Evolutionary conservation across 2,888 invertebrate genomes (phyloP), one percentile per base, ranked within the genome.

Genomic region (Erpobdella octoculata): DNA sequence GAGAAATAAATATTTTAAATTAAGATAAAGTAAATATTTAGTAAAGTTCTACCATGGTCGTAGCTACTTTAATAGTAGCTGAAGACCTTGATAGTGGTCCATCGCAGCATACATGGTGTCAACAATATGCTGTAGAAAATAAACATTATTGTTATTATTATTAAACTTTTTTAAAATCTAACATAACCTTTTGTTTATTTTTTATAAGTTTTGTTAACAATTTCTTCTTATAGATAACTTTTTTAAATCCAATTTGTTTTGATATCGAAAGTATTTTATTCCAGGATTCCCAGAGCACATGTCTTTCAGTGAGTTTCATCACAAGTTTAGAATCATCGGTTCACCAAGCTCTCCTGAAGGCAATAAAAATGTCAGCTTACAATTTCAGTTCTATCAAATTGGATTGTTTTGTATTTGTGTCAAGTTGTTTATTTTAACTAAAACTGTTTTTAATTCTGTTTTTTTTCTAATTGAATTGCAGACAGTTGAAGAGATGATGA

Each of bases 301-400:
- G 87, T 91, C 90, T 73, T 87, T 93, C 73, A 87, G 89, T 18
- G 95, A 95, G 82, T 95, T 96, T 87, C 91, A 71, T 88, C 93
- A 78, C 88, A 93, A 81, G 92, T 91, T 82, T 87, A 89, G 70
- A 53, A 75, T 36, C 73, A 75, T 25, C 64, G 62, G 12, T 70
- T 73, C n/a, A 33, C 72, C 2, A 8, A 12, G 62, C 25, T 35
- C 21, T 62, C 31, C 25, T 3, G 21, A 67, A n/a, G n/a, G n/a
- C n/a, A n/a, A n/a, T n/a, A n/a, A n/a, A n/a, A n/a, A n/a, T n/a
- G n/a, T n/a, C n/a, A n/a, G n/a, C n/a, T n/a, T n/a, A n/a, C n/a
- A n/a, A n/a, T n/a, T n/a, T n/a, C n/a, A n/a, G n/a, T n/a, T n/a
- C n/a, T n/a, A n/a, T n/a, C n/a, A n/a, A n/a, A n/a, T n/a, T n/a